Base-by-base conservation (phyloP, 2,888 invertebrate species). In the Ryuthela nishihirai region DNA sequence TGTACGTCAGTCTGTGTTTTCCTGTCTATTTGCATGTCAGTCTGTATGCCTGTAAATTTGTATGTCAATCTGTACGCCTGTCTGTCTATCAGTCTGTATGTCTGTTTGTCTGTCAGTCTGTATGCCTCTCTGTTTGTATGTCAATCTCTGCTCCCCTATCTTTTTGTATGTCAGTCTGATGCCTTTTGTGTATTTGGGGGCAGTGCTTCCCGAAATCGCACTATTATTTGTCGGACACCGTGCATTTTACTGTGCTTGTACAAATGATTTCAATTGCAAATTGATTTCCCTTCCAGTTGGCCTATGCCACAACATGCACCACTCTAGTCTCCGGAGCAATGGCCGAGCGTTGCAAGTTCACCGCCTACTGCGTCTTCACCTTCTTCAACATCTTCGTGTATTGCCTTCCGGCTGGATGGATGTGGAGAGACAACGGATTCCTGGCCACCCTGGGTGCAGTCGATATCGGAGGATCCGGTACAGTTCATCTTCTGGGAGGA, bases 291-390 rank as follows among this genome's bases (percentile, higher is more conserved):
- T 40, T 44, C 1, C 45, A 66, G 63, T 46, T 71, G 67, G 89
- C 89, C 0, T 93, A 93, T 68, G 89, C 92, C 0, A 92, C 92
- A 0, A 88, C 88, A 0, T 85, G 92, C 0, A 92, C 92, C 0
- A 92, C 92, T 0, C 91, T 92, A 53, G 91, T 92, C 0, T 90
- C 90, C 67, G 93, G 93, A 0, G 90, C 93, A 5, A 92, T 94
- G 90, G 92, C 93, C 1, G 93, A 94, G 74, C 82, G 92, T 85
- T 70, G 70, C 18, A 69, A 69, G 52, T 65, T 93, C 74, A 86
- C 87, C 70, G 90, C 92, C 0, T 94, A 93, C 72, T 92, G 92
- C 68, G 61, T 92, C n/a, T 93, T 91, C 74, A 92, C 92, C 1
- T 82, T 90, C 44, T 72, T 91, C 17, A 93, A 93, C 71, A 93